Evolutionary conservation across 2,113 vertebrate genomes (phyloP), one percentile per base, ranked within the genome.

Genomic region (Pardalotus punctatus): DNA sequence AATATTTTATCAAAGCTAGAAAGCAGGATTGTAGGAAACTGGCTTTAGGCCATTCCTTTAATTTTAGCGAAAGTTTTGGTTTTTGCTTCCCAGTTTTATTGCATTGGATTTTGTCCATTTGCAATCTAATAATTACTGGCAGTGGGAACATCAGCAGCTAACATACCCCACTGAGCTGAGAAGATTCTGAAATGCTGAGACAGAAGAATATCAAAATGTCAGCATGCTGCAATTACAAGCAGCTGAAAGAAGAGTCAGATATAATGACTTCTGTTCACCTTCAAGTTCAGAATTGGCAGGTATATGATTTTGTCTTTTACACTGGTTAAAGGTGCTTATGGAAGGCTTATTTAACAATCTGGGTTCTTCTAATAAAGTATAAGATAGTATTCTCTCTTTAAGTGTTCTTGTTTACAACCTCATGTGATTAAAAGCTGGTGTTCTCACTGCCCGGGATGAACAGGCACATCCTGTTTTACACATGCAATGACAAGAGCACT

Each of bases 271-370:
- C 29, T 64, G 27, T 47, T 83, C 57, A 51, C 48, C 51, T 82
- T 82, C 0, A 3, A 72, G n/a, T 45, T 43, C 65, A 56, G 50
- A 90, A 65, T 8, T 80, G 86, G n/a, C 66, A 86, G 50, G 45
- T 86, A 38, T 31, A 65, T 83, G 19, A 50, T 88, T 90, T 88
- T 94, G 17, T 57, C 67, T 73, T 77, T 72, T 90, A 56, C 36
- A 47, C 35, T 77, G 45, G 66, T 54, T 51, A 80, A 79, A 88
- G 53, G 35, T 90, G 29, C 73, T 87, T 74, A 29, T 42, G 53
- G 62, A 79, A 65, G 40, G n/a, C 22, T 83, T 83, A 73, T 66
- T 77, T 80, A 65, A 31, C 33, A 65, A 57, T 65, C 48, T 65
- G n/a, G 9, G 8, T 43, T 1, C 20, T 54, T 67, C 47, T 65